Conservation (phyloP, 2,797 vertebrate genomes). For the Picus viridis region DNA sequence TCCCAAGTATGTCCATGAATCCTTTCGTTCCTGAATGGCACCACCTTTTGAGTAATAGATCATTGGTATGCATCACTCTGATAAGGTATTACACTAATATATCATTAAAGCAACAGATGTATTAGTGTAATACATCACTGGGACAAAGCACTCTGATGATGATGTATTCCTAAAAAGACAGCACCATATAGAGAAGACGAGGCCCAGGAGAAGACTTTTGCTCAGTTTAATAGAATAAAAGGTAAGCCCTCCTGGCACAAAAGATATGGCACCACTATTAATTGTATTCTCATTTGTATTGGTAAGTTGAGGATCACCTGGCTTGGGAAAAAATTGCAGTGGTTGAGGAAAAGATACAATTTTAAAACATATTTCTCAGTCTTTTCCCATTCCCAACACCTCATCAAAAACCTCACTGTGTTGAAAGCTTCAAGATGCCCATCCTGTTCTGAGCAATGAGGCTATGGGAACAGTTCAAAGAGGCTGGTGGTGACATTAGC, state of each 20-base stretch:
- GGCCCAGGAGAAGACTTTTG: slow-evolving; percentile 62
- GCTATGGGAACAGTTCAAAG: neutral
- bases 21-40: slow-evolving; percentile 77
- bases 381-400: neutral
- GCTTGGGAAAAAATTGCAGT: slow-evolving; percentile 38
- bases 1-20: slow-evolving; percentile 54
- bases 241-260: slow-evolving; percentile 41
- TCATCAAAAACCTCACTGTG: neutral
- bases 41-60: slow-evolving; percentile 75
- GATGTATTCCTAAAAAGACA: slow-evolving; percentile 69
- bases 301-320: slow-evolving; percentile 43
- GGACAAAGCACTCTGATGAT: slow-evolving; percentile 74
- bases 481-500: neutral
- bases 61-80: slow-evolving; percentile 72
- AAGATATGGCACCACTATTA: slow-evolving; percentile 36
- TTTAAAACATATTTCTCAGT: neutral
- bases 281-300: slow-evolving; percentile 56
- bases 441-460: neutral
- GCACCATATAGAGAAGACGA: slow-evolving; percentile 45
- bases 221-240: slow-evolving; percentile 52
- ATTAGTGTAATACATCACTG: slow-evolving; percentile 76
- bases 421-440: neutral
- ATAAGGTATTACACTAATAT: slow-evolving; percentile 78
- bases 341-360: slow-evolving; percentile 4
- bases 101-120: slow-evolving; percentile 80